Conservation (phyloP, 2,888 invertebrate genomes). For the Myopa testacea region DNA sequence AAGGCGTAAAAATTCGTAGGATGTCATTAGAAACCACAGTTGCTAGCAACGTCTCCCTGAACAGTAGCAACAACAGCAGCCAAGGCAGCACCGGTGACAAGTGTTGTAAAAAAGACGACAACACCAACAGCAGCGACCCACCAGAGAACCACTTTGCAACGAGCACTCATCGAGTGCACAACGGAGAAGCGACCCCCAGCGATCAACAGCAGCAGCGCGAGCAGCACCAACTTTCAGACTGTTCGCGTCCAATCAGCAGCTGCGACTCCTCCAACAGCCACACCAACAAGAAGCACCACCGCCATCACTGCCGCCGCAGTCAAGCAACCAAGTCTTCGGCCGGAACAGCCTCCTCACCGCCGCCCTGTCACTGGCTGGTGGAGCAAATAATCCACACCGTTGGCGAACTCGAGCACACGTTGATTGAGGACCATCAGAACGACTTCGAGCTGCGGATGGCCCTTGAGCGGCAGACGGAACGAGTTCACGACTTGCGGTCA, state of each 20-base stretch:
- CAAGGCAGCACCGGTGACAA: slow-evolving; percentile 12
- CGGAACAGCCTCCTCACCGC: slow-evolving; percentile 27
- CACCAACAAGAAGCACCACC: slow-evolving; percentile 1
- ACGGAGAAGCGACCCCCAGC: slow-evolving; percentile 13
- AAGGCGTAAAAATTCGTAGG: slow-evolving; percentile 28
- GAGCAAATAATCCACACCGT: slow-evolving; percentile 56
- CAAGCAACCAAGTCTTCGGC: slow-evolving; percentile 12
- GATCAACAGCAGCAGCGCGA: slow-evolving; percentile 22
- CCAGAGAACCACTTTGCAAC: neutral
- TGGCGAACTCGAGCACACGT: slow-evolving; percentile 57
- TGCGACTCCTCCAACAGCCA: neutral
- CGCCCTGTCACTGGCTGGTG: slow-evolving; percentile 49
- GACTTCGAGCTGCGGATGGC: slow-evolving; percentile 58
- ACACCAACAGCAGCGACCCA: neutral
- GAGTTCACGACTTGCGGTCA: slow-evolving; percentile 55
- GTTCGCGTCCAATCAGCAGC: neutral
- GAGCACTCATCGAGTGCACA: slow-evolving; percentile 3
- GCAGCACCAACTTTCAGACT: neutral
- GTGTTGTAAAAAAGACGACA: neutral
- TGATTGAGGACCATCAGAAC: slow-evolving; percentile 59
- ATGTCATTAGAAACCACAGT: slow-evolving; percentile 42
- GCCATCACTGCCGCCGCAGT: neutral
- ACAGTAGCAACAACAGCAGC: slow-evolving; percentile 19
- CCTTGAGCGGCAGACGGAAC: slow-evolving; percentile 56
- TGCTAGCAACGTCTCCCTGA: slow-evolving; percentile 23